Percentiles rank a stretch among this genome's conserved stretches.
Evolutionary conservation across 2,113 vertebrate genomes (phyloP).

Genomic region (Corythoichthys intestinalis): DNA sequence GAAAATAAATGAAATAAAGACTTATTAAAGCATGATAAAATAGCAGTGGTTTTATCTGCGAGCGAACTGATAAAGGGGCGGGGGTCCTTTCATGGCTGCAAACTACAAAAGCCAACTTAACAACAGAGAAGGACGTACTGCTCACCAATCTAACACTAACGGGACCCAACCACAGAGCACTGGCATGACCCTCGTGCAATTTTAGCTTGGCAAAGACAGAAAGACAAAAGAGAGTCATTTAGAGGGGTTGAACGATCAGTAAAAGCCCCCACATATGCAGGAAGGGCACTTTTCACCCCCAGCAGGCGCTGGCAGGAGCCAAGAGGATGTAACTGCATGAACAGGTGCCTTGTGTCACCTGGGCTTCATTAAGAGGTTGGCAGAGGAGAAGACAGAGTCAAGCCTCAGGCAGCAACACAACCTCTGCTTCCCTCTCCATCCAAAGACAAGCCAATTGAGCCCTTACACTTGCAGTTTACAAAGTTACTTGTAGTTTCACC

Average conservation of each 20-base stretch:
- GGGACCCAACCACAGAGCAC: background rate
- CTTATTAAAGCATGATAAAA: background rate
- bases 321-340: background rate
- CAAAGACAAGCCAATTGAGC: background rate
- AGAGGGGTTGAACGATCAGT: background rate
- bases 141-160: background rate
- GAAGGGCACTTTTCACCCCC: background rate
- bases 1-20: background rate
- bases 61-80: background rate
- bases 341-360: background rate
- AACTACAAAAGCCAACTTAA: background rate
- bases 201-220: conserved; percentile 1
- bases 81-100: background rate
- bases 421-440: background rate
- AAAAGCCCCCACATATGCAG: background rate
- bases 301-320: background rate
- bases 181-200: background rate
- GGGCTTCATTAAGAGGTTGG: background rate
- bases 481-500: background rate
- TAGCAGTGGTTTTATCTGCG: background rate
- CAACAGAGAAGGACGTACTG: background rate
- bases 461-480: background rate
- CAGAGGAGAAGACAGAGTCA: background rate
- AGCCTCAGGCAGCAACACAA: conserved; percentile 2
- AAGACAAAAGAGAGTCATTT: conserved; percentile 1